Conservation (phyloP, 2,888 invertebrate genomes). For the Uloborus plumipes region DNA sequence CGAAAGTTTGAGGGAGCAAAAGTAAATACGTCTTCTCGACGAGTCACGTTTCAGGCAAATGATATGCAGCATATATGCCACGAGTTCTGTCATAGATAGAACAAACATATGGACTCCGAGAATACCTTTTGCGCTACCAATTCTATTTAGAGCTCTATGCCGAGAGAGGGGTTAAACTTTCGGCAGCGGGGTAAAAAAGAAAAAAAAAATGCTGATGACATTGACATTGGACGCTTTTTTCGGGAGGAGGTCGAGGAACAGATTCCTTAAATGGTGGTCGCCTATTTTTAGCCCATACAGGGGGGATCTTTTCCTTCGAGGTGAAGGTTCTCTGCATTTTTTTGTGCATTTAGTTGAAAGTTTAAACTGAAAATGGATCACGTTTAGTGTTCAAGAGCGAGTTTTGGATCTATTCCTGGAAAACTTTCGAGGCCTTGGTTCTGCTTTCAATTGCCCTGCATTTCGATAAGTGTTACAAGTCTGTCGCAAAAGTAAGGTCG, state of each 20-base stretch:
- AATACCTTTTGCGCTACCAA: constrained; percentile 1
- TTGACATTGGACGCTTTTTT: constrained; percentile 58
- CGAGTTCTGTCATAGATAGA: background rate
- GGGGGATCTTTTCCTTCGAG: background rate
- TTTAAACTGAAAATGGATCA: too few species aligned
- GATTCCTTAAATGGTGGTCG: constrained; percentile 63
- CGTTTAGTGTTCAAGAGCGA: too few species aligned
- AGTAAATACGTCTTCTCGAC: too few species aligned
- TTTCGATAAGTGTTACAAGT: too few species aligned
- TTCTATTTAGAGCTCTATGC: constrained; percentile 31
- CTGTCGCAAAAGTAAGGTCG: too few species aligned
- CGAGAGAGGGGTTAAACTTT: background rate
- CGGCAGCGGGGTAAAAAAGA: background rate
- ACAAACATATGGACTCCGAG: background rate
- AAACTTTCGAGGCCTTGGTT: too few species aligned
- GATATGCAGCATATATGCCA: background rate
- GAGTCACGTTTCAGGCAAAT: too few species aligned
- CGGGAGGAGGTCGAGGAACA: constrained; percentile 43
- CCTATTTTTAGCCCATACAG: constrained; percentile 39
- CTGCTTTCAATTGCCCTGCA: too few species aligned
- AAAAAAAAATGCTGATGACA: constrained; percentile 45
- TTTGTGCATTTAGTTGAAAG: too few species aligned
- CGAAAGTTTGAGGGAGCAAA: too few species aligned
- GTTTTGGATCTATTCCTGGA: constrained; percentile 13
- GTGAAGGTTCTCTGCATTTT: background rate